Base-by-base conservation (phyloP, 2,888 invertebrate species). In the Nephrocerus scutellatus region DNA sequence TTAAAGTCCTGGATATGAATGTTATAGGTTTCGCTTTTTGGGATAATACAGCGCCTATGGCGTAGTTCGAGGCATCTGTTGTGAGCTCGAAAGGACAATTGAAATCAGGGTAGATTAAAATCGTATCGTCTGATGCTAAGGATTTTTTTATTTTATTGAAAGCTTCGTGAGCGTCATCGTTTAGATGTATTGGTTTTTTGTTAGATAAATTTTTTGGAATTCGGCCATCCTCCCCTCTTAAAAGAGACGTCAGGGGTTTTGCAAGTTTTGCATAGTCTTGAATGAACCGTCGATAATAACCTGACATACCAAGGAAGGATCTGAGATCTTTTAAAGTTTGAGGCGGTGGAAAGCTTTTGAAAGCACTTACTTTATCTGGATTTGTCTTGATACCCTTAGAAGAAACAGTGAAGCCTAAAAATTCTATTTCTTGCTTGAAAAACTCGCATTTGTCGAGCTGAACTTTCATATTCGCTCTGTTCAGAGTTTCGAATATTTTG, bases 381-480 rank as follows among this genome's bases (percentile, higher is more conserved):
- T 39, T 39, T 6, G 39, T 36, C 36, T 25, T 35, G 3, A 43
- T 39, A 7, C 39, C 36, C 2, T 39, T 16, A 7, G 28, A 9
- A 7, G 20, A 23, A 15, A 37, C 33, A 6, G 35, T 14, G 22
- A 26, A 38, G 5, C 31, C 28, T 16, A 38, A 10, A 18, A 35
- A 38, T 26, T 42, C 35, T 31, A 36, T 24, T 19, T 30, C 25
- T 4, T 10, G 19, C 23, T 36, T 32, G 2, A 36, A 30, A 10
- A 41, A 41, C 14, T 28, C 31, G 12, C 30, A 38, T 19, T 43
- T 39, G 18, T 43, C 39, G 6, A 43, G 9, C 15, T 37, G 37
- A 9, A 38, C 20, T 28, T 43, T 39, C 35, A 40, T 41, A 15
- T 43, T 43, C 8, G 46, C 46, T 8, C 21, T 13, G 20, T 34